Conservation (phyloP, 2,888 invertebrate species). For the Hemistola chrysoprasaria region DNA sequence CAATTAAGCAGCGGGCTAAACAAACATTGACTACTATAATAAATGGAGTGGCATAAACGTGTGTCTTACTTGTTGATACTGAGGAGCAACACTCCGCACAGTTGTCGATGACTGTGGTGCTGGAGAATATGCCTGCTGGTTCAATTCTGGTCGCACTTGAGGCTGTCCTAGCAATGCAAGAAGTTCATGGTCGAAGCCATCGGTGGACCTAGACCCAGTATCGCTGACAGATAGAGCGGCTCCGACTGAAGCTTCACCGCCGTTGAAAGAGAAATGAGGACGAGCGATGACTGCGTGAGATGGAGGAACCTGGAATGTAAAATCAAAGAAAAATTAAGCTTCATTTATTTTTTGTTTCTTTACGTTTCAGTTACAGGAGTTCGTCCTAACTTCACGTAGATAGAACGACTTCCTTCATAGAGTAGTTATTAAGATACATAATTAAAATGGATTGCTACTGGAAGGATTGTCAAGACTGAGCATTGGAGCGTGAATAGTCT, state of each 20-base stretch:
- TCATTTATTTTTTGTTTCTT: no score
- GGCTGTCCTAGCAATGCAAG: constrained; percentile 58
- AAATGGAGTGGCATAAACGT: neutral
- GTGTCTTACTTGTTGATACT: constrained; percentile 54
- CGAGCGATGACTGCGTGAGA: constrained; percentile 73
- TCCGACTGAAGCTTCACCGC: constrained; percentile 74
- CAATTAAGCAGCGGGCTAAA: no score
- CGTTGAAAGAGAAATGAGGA: constrained; percentile 63
- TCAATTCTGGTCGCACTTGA: constrained; percentile 48
- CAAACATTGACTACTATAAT: no score
- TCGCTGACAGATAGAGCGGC: constrained; percentile 73
- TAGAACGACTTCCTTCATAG: no score
- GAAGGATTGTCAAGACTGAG: no score
- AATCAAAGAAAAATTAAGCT: no score
- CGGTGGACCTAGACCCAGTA: constrained; percentile 46
- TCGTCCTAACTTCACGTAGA: no score
- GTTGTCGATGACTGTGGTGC: constrained; percentile 47
- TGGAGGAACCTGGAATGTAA: constrained; percentile 59
- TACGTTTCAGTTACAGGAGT: no score
- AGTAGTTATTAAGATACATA: no score
- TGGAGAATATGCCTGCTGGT: constrained; percentile 37
- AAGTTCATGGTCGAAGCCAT: constrained; percentile 59
- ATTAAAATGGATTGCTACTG: no score
- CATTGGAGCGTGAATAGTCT: no score
- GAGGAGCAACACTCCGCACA: constrained; percentile 50